phyloP scores from a whole-genome alignment of 2,797 vertebrate species.

The Pangasius macronema region DNA sequence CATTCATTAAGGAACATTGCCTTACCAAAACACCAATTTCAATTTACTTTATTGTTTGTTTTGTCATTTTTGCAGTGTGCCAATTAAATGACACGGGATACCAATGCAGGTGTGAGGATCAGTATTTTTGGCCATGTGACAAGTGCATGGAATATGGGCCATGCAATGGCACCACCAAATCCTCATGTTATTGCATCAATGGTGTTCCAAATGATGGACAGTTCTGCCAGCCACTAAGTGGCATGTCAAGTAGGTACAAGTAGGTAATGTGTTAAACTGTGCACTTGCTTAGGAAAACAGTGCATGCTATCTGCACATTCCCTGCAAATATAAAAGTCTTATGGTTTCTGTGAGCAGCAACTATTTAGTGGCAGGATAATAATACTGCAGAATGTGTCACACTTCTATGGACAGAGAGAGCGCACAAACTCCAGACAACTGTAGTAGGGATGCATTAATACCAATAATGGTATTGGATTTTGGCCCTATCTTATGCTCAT shows the following conservation, averaged over 20 bases:
- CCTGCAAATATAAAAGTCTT: not conserved
- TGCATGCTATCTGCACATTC: not conserved
- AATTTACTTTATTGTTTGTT: not conserved
- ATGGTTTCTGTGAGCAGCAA: not conserved
- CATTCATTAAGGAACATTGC: not conserved
- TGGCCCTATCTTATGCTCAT: no score
- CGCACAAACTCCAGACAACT: no score
- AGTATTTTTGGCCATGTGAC: conserved; percentile 54
- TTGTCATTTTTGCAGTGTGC: conserved; percentile 49
- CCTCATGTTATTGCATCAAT: conserved; percentile 68
- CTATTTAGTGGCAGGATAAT: not conserved
- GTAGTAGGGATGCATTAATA: no score
- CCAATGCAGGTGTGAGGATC: conserved; percentile 53
- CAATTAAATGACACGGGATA: conserved; percentile 29
- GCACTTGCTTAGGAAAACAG: not conserved
- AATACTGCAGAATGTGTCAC: not conserved
- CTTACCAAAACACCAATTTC: not conserved
- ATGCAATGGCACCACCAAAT: conserved; percentile 50
- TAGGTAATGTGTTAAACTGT: not conserved
- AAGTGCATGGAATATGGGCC: conserved; percentile 52
- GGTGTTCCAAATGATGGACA: conserved; percentile 64
- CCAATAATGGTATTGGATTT: no score
- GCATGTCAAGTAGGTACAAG: conserved; percentile 56
- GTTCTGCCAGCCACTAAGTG: conserved; percentile 73
- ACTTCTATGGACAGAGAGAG: no score